Evolutionary conservation across 2,888 invertebrate genomes (phyloP).

Genomic region (Apamea crenata): DNA sequence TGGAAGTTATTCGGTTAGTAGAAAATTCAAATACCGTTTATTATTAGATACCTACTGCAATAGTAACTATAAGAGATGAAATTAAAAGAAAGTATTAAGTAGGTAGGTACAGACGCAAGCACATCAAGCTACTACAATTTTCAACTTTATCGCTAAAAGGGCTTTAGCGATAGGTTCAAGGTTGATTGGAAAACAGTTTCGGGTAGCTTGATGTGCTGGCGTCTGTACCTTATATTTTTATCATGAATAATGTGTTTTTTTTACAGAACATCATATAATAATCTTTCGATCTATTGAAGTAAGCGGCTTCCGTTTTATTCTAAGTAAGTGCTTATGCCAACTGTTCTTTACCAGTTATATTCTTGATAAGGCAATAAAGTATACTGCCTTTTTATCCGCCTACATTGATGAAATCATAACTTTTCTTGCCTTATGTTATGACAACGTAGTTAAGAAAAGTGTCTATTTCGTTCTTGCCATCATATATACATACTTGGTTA

Average conservation of each 20-base stretch:
- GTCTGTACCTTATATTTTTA: not conserved
- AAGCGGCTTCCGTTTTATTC: constrained; percentile 9
- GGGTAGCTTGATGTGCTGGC: no score
- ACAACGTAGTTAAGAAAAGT: constrained; percentile 14
- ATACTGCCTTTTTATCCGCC: constrained; percentile 8
- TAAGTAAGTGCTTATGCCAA: not conserved
- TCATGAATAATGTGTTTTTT: not conserved
- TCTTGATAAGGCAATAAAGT: constrained; percentile 27
- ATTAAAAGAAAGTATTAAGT: not conserved
- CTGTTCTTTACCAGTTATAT: not conserved
- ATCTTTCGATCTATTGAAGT: constrained; percentile 5
- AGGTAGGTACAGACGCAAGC: not conserved
- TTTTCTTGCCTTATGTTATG: not conserved
- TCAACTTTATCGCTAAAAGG: no score
- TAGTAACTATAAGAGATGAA: not conserved
- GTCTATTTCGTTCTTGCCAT: not conserved
- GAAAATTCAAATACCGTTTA: not conserved
- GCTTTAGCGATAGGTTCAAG: no score
- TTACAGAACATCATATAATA: not conserved
- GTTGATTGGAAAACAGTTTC: no score
- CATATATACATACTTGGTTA: not conserved
- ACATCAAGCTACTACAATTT: no score
- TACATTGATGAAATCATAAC: constrained; percentile 36
- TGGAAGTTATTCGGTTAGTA: constrained; percentile 6
- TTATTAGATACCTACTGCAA: constrained; percentile 1